phyloP scores from a whole-genome alignment of 2,113 vertebrate species.

The Otolemur garnettii region DNA sequence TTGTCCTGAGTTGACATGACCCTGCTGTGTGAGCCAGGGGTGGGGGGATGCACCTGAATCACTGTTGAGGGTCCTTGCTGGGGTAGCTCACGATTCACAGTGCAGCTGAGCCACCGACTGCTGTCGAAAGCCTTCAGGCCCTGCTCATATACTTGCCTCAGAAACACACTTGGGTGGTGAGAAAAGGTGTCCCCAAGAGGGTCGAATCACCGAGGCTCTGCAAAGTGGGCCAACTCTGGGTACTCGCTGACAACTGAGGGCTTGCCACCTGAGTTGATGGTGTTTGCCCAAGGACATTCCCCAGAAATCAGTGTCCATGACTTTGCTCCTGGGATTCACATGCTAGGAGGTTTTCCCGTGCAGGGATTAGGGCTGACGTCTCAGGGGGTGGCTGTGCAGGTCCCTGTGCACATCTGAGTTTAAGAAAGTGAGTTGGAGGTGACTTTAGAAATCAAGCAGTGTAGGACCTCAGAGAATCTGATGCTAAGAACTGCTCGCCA shows the following conservation, averaged over 20 bases:
- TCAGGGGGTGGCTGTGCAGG: not conserved
- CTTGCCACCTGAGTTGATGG: not conserved
- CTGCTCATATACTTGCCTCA: not conserved
- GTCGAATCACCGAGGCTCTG: rapidly evolving
- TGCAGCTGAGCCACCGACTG: not conserved
- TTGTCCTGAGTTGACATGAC: not conserved
- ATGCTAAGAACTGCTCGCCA: not conserved
- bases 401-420: not conserved
- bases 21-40: not conserved
- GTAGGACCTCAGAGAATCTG: not conserved
- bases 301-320: not conserved
- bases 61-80: not conserved
- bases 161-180: not conserved
- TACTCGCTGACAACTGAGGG: not conserved
- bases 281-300: not conserved
- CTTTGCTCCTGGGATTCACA: not conserved
- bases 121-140: not conserved
- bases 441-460: not conserved
- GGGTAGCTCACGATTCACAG: not conserved
- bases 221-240: not conserved
- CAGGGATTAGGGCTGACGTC: not conserved
- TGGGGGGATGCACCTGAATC: rapidly evolving
- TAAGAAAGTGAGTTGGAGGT: not conserved
- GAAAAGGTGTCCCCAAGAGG: not conserved
- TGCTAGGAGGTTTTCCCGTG: not conserved